Conservation (phyloP, 2,113 vertebrate species). For the Neodontobutis hainanensis region DNA sequence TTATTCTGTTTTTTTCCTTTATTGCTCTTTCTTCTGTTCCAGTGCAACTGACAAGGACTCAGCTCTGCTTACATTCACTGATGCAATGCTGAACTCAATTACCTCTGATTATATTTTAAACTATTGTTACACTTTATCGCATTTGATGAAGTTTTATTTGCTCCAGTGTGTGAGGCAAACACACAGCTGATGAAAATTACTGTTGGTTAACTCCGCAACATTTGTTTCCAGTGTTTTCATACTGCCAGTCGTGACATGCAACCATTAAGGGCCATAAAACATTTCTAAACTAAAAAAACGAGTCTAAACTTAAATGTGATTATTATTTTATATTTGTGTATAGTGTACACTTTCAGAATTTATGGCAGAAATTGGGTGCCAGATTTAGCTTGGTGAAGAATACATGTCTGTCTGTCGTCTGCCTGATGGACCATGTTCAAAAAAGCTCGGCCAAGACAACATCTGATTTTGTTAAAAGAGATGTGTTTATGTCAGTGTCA, state of each 20-base stretch:
- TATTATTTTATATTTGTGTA: conserved; percentile 7
- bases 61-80: conserved; percentile 18
- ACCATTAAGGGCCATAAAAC: conserved; percentile 38
- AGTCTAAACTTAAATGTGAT: conserved; percentile 6
- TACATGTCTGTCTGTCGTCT: too few species aligned
- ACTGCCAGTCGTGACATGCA: conserved; percentile 18
- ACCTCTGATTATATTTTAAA: conserved; percentile 32
- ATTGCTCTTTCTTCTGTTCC: conserved; percentile 35
- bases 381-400: too few species aligned
- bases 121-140: conserved; percentile 43
- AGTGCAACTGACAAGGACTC: conserved; percentile 10
- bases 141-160: conserved; percentile 57
- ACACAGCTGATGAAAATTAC: conserved; percentile 66
- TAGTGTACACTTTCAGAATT: not conserved
- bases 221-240: conserved; percentile 39
- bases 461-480: too few species aligned
- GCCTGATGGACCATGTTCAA: too few species aligned
- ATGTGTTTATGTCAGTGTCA: too few species aligned
- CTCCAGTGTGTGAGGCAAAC: conserved; percentile 61
- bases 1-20: conserved; percentile 9
- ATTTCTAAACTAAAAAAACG: too few species aligned
- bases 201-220: conserved; percentile 27
- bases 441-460: too few species aligned
- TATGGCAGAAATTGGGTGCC: too few species aligned
- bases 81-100: conserved; percentile 38